phyloP scores from a whole-genome alignment of 2,888 invertebrate genomes.

The Chalcis sispes region DNA sequence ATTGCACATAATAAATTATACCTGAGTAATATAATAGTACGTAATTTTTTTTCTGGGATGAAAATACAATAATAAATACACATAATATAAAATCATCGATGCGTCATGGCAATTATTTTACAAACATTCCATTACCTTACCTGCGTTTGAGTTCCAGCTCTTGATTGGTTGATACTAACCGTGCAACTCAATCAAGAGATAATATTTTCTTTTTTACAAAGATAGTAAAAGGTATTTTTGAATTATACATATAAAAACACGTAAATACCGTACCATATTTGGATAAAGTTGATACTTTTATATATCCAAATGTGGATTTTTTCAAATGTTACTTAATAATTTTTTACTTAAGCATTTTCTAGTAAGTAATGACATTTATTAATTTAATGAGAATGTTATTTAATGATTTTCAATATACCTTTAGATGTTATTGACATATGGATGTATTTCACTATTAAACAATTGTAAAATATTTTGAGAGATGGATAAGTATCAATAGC shows the following conservation, averaged over 20 bases:
- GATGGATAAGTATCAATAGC: no score
- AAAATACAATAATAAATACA: conserved; percentile 26
- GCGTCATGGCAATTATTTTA: conserved; percentile 15
- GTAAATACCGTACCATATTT: conserved; percentile 46
- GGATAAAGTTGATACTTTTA: conserved; percentile 38
- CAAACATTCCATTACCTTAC: conserved; percentile 43
- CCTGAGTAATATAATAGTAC: conserved; percentile 7
- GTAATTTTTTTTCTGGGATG: not conserved
- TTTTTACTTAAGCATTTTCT: conserved; percentile 29
- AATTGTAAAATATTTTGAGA: no score
- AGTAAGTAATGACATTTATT: no score
- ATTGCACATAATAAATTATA: conserved; percentile 24
- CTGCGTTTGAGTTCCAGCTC: conserved; percentile 33
- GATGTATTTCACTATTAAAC: no score
- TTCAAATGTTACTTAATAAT: conserved; percentile 2
- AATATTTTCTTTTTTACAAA: not conserved
- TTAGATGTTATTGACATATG: no score
- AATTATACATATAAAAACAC: conserved; percentile 3
- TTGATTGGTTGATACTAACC: conserved; percentile 21
- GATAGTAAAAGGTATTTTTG: conserved; percentile 4
- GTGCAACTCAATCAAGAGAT: conserved; percentile 30
- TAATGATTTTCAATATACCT: conserved; percentile 15
- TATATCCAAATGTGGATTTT: conserved; percentile 21
- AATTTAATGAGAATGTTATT: no score
- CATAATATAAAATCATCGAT: conserved; percentile 24